Evolutionary conservation across 2,797 vertebrate genomes (phyloP), one percentile per base, ranked within the genome.

Genomic region (Enteromius radiatus): DNA sequence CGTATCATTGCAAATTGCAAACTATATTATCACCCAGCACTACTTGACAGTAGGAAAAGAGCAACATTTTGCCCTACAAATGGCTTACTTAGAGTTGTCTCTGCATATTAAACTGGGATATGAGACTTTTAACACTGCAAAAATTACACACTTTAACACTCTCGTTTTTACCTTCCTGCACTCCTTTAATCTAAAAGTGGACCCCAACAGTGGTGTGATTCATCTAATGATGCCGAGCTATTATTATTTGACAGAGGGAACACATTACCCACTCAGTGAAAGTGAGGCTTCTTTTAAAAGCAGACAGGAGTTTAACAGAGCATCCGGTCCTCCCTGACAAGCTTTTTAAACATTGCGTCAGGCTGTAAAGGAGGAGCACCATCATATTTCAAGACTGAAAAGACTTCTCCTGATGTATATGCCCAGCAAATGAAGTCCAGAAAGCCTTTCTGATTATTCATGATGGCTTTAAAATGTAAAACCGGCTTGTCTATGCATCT

Each of bases 221-320:
- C 41, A 6, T 84, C 63, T 75, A 73, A 86, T 80, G 59, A 80
- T 76, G 43, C 68, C 43, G 38, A 56, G 85, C 68, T 84, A 83
- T 87, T 84, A 87, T 86, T 47, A 74, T 73, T 71, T 87, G 83
- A 81, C 84, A 81, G 77, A 76, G 77, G 84, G 36, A 78, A 75
- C n/a, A 8, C 47, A 84, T 78, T 80, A 84, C 70, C 83, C 52
- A 47, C 84, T 86, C 59, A 23, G 71, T 85, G 75, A 87, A 88
- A 84, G 33, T 10, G 21, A 64, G 56, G 69, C 70, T 85, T 84
- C 77, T 59, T 56, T 65, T 56, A 52, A 86, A 83, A 83, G 70
- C 81, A 54, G 78, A 43, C 21, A 61, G 69, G 38, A 68, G 82
- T 84, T 79, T 83, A 86, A 84, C 54, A 68, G 67, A 78, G 84